Base-by-base conservation (phyloP, 2,888 invertebrate species). In the Dicyrtomina minuta region DNA sequence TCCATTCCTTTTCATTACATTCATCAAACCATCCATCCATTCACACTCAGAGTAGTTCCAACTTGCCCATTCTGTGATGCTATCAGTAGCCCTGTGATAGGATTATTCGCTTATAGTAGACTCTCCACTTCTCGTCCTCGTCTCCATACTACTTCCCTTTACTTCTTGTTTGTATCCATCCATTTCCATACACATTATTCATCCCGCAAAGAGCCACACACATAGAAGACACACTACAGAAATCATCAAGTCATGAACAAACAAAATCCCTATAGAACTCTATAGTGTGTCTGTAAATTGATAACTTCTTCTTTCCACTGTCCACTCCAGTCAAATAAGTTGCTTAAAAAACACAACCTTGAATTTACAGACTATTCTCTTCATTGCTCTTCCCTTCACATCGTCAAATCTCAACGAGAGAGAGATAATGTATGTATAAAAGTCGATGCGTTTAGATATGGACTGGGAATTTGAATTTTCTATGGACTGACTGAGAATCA, bases 301-400 rank as follows among this genome's bases (percentile, higher is more conserved):
- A 55, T 55, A 55, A 55, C 55, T 55, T 55, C 55, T 55, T 27
- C 55, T 22, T 26, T 55, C 24, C 15, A 55, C 55, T 26, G 27
- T 33, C 33, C 55, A 26, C 24, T 55, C 55, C 55, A 55, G 55
- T 27, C 55, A 55, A 55, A 55, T 55, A 55, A 55, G 24, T 27
- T 55, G 55, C 55, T 27, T 27, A 55, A 55, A 55, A 55, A 55
- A 22, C 55, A 55, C 55, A 55, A 55, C 55, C 55, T 55, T 55
- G 55, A 55, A 55, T 55, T 55, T 24, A 55, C 55, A 26, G 26
- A 12, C 24, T 55, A 55, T 55, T 55, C 26, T 55, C 26, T 55
- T 55, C 55, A 12, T 27, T 55, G 51, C 22, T 22, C 4, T 33
- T 33, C 33, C 33, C 33, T 51, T 20, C 55, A 15, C 55, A 24